Evolutionary conservation across 2,888 invertebrate genomes (phyloP), one percentile per base, ranked within the genome.

Genomic region (Drosophila koepferae): DNA sequence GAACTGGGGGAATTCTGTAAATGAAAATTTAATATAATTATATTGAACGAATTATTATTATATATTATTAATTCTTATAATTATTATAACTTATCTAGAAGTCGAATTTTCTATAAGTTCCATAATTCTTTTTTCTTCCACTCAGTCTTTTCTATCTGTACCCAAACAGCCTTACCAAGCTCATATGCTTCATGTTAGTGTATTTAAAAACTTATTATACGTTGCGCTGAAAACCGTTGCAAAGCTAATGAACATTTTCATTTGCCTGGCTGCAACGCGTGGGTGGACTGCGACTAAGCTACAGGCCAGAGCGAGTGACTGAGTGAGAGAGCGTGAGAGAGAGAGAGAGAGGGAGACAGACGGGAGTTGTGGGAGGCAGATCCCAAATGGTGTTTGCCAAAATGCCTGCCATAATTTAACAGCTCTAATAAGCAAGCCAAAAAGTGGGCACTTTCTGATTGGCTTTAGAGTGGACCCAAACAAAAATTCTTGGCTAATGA

Each of bases 211-310:
- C 89, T 81, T 86, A 85, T 88, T 83, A 83, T 72, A 76, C 66
- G 83, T 88, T 86, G 82, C 74, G 79, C 82, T 72, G 86, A 72
- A 85, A 87, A 87, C 84, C 84, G 85, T 87, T 87, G 86, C 84
- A 87, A 87, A 85, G 68, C 88, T 85, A 85, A 85, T 85, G 85
- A 88, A 85, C 85, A 87, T 85, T 85, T 85, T 85, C 80, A 88
- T 85, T 84, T 87, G 80, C 71, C 55, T 64, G 55, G 65, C 73
- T 60, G 67, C 67, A 71, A 68, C 68, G 85, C 72, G 84, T 84
- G 84, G 85, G 84, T 56, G 84, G 73, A 82, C 71, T 59, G 53
- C 44, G 36, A 55, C 64, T 56, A 48, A 56, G 56, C 51, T 54
- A 16, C 44, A 56, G 28, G 6, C 28, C n/a, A 23, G 48, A 44